A percentile compares a stretch with the other conserved stretches of the same genome.
Conservation (phyloP, 2,113 vertebrate genomes). For the Channa argus region DNA sequence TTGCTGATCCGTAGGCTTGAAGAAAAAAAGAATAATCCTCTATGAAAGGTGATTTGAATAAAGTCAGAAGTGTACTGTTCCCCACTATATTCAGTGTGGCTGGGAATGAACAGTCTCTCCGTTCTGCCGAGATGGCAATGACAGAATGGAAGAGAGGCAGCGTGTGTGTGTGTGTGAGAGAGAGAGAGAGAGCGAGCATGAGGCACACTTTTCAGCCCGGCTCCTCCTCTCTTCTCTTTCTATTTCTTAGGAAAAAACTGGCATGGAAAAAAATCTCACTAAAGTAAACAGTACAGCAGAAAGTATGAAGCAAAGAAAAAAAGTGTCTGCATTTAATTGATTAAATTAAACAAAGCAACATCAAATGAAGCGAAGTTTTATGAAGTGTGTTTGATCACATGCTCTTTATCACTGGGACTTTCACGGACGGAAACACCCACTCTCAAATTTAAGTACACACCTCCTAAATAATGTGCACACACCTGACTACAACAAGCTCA, state of each 20-base stretch:
- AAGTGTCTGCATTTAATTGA: conserved; percentile 12
- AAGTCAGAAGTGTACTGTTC: conserved; percentile 63
- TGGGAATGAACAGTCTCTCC: conserved; percentile 80
- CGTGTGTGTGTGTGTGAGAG: conserved; percentile 53
- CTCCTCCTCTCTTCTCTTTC: conserved; percentile 82
- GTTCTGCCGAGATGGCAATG: conserved; percentile 82
- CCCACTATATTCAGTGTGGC: conserved; percentile 71
- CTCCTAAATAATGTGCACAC: conserved; percentile 50
- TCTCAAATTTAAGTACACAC: conserved; percentile 48
- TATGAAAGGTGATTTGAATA: conserved; percentile 42
- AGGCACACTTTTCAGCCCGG: conserved; percentile 69
- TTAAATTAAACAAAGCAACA: conserved; percentile 12
- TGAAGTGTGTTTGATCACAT: conserved; percentile 56
- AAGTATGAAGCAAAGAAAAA: conserved; percentile 44
- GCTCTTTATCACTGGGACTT: conserved; percentile 62
- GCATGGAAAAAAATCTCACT: conserved; percentile 73
- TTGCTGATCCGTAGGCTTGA: conserved; percentile 57
- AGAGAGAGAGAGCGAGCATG: conserved; percentile 68
- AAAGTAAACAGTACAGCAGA: conserved; percentile 55
- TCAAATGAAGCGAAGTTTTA: conserved; percentile 43
- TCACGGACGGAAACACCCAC: conserved; percentile 53
- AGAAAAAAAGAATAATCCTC: conserved; percentile 68
- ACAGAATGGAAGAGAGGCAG: conserved; percentile 83
- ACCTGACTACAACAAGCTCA: conserved; percentile 32
- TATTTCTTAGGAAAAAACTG: conserved; percentile 72